Base-by-base conservation (phyloP, 1,140 invertebrate genomes). In the Bombus sylvicola region DNA sequence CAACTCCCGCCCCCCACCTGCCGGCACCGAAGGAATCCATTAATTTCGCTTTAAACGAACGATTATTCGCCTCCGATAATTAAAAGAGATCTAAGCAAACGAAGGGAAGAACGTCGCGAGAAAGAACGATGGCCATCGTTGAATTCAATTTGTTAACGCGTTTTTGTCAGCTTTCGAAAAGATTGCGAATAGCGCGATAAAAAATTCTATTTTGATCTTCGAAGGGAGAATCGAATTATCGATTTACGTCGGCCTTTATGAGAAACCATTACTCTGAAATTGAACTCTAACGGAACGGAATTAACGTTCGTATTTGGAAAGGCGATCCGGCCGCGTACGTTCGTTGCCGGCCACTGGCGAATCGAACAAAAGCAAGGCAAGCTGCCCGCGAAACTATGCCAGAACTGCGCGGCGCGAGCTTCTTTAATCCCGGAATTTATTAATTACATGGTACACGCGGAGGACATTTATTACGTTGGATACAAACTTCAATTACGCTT, bases 361-460 rank as follows among this genome's bases (percentile, higher is more conserved):
- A 39, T 39, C 47, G 69, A 39, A 25, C 37, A 73, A 73, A 73
- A 81, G 47, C 39, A 8, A n/a, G 53, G 37, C 28, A 28, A 53
- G 1, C 47, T 6, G 10, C 4, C 47, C 25, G n/a, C 43, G 66
- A 31, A 83, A 77, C 53, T 83, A 75, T 75, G n/a, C 41, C 57
- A 43, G 69, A 66, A 74, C n/a, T 66, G 31, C 18, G 3, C 25
- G 22, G 31, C 68, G 41, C 53, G 77, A 25, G 69, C 34, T 85
- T 85, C 83, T 85, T 85, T 85, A 81, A 85, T 85, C 57, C 59
- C 84, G 84, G 71, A 81, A 83, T 83, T 71, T 83, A 86, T 86
- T 83, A 83, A 83, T 86, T 75, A 77, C 80, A 76, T 59, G 78
- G 81, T 69, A 74, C 78, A 62, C 73, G 80, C 73, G 62, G 66